Conservation (phyloP, 1,140 invertebrate species). For the Papilio machaon region DNA sequence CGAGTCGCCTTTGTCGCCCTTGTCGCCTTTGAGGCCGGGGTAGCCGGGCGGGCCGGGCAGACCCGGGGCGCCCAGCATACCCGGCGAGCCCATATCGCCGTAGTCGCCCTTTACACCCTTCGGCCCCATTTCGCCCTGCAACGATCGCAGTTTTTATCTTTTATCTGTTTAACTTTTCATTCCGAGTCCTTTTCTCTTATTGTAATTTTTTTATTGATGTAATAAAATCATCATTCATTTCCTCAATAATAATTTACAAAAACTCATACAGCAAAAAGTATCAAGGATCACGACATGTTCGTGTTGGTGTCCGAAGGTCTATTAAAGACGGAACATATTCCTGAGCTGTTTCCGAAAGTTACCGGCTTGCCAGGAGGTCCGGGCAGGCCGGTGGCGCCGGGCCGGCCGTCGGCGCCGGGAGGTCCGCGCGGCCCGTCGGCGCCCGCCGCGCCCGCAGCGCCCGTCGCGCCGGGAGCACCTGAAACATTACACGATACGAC, state of each 20-base stretch:
- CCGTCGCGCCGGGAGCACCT: constrained; percentile 58
- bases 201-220: neutral
- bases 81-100: constrained; percentile 95
- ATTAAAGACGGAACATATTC: too few relatives aligned
- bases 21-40: constrained; percentile 93
- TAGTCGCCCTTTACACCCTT: constrained; percentile 95
- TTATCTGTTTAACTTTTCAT: neutral
- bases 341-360: constrained; percentile 42
- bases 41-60: constrained; percentile 89
- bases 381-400: constrained; percentile 93
- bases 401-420: constrained; percentile 89
- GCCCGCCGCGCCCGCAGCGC: constrained; percentile 85
- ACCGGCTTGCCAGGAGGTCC: constrained; percentile 93
- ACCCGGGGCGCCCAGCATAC: constrained; percentile 90
- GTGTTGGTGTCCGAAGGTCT: too few relatives aligned
- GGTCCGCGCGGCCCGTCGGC: constrained; percentile 87
- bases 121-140: constrained; percentile 90
- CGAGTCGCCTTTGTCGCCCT: constrained; percentile 96
- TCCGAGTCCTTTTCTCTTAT: neutral
- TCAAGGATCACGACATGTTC: too few relatives aligned
- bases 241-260: too few relatives aligned
- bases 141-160: constrained; percentile 1
- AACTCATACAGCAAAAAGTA: too few relatives aligned
- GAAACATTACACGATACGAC: neutral
- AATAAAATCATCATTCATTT: too few relatives aligned